Evolutionary conservation across 2,888 invertebrate genomes (phyloP).

Genomic region (Dinocampus coccinellae): DNA sequence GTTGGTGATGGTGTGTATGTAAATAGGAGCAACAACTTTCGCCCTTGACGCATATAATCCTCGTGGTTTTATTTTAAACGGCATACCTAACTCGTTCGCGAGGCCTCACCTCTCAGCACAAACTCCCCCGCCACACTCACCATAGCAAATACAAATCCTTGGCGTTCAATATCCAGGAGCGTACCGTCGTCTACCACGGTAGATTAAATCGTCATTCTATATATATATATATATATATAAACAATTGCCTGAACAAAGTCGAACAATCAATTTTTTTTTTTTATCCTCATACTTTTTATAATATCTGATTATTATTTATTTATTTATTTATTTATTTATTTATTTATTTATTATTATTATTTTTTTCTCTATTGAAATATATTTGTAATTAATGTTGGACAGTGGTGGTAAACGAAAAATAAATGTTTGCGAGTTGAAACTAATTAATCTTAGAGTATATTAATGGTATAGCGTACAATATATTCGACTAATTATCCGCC

Average conservation of each 20-base stretch:
- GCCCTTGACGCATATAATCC: slow-evolving; percentile 60
- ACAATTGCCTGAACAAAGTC: too few species aligned
- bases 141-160: slow-evolving; percentile 14
- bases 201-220: slow-evolving; percentile 36
- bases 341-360: too few species aligned
- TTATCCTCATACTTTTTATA: neutral
- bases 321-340: too few species aligned
- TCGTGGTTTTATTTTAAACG: slow-evolving; percentile 68
- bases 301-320: neutral
- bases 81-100: slow-evolving; percentile 67
- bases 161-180: slow-evolving; percentile 38
- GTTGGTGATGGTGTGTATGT: slow-evolving; percentile 22
- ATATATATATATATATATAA: too few species aligned
- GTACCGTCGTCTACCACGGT: slow-evolving; percentile 38
- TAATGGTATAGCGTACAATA: neutral
- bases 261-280: neutral
- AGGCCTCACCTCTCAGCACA: slow-evolving; percentile 42
- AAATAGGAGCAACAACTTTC: slow-evolving; percentile 58
- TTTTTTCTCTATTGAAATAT: neutral
- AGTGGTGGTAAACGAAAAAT: neutral
- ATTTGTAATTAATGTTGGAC: neutral
- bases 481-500: neutral
- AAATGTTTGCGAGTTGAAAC: neutral
- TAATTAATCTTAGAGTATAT: neutral
- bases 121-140: slow-evolving; percentile 58